These are phyloP conservation scores for Radopholus similis DNA, from an alignment of 1,140 invertebrate genomes.

Conservation along the genomic window DNA sequence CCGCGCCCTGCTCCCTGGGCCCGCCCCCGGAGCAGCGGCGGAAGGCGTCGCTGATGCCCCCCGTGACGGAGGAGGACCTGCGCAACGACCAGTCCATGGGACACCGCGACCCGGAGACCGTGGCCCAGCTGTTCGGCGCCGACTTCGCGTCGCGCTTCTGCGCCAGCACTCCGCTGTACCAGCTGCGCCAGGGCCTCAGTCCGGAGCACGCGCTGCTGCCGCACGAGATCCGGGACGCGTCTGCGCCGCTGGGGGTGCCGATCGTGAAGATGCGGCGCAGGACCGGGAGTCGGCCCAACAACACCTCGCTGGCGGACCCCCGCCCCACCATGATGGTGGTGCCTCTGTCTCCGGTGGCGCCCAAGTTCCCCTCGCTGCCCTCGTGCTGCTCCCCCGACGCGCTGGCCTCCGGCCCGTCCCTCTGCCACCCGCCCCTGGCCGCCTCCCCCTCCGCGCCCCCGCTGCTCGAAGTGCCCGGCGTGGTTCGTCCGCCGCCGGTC, in stretches of 20 bases:
- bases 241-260: slow-evolving; percentile 32
- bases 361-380: slow-evolving; percentile 30
- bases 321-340: slow-evolving; percentile 18
- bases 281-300: background rate
- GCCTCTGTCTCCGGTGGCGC: slow-evolving; percentile 29
- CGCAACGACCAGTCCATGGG: slow-evolving; percentile 23
- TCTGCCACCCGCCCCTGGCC: background rate
- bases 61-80: slow-evolving; percentile 41
- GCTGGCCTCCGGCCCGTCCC: background rate
- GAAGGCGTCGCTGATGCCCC: slow-evolving; percentile 45
- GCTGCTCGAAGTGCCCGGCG: background rate
- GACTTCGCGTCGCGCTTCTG: slow-evolving; percentile 51
- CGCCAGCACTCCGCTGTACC: background rate
- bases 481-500: slow-evolving; percentile 8
- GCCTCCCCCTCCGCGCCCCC: background rate
- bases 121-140: slow-evolving; percentile 42
- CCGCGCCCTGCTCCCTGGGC: background rate
- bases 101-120: slow-evolving; percentile 30
- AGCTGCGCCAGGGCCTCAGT: slow-evolving; percentile 12
- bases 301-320: background rate
- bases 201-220: slow-evolving; percentile 26
- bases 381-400: background rate
- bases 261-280: slow-evolving; percentile 34
- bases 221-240: slow-evolving; percentile 35
- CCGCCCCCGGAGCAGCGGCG: slow-evolving; percentile 10